These are phyloP conservation scores for Hybos culiciformis DNA, from an alignment of 2,888 invertebrate genomes.

Conservation along the genomic window DNA sequence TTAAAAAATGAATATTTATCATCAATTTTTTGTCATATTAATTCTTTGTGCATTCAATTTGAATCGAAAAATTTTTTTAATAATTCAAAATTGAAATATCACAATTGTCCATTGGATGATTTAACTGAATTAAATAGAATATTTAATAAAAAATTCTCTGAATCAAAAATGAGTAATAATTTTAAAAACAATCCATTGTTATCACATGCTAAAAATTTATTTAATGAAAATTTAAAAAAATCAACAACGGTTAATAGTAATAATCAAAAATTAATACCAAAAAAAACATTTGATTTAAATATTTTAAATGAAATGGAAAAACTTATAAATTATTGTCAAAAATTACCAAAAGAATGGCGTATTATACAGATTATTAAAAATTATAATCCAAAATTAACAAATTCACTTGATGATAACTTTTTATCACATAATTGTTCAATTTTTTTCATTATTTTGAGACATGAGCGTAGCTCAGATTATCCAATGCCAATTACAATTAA, in stretches of 20 bases:
- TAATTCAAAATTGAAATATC: not conserved
- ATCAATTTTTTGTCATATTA: not conserved
- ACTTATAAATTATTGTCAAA: not conserved
- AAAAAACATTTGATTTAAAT: not conserved
- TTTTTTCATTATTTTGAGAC: slow-evolving; percentile 10
- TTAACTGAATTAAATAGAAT: not conserved
- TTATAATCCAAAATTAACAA: slow-evolving; percentile 7
- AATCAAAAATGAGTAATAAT: not conserved
- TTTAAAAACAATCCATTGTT: no score
- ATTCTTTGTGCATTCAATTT: not conserved
- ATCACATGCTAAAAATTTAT: not conserved
- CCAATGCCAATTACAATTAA: not conserved
- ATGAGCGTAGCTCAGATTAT: slow-evolving; percentile 1
- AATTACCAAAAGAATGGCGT: slow-evolving; percentile 12
- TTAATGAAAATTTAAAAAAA: not conserved
- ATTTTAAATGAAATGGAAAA: not conserved
- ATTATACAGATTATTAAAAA: slow-evolving; percentile 12
- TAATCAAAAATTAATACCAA: not conserved
- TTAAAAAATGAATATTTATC: not conserved
- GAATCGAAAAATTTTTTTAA: not conserved
- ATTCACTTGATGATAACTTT: slow-evolving; percentile 5
- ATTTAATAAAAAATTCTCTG: not conserved
- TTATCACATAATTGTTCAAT: slow-evolving; percentile 3
- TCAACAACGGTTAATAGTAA: not conserved
- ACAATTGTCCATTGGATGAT: not conserved